Percentiles rank a stretch among this genome's conserved stretches.
phyloP scores from a whole-genome alignment of 2,888 invertebrate species.

The Lobophora halterata region DNA sequence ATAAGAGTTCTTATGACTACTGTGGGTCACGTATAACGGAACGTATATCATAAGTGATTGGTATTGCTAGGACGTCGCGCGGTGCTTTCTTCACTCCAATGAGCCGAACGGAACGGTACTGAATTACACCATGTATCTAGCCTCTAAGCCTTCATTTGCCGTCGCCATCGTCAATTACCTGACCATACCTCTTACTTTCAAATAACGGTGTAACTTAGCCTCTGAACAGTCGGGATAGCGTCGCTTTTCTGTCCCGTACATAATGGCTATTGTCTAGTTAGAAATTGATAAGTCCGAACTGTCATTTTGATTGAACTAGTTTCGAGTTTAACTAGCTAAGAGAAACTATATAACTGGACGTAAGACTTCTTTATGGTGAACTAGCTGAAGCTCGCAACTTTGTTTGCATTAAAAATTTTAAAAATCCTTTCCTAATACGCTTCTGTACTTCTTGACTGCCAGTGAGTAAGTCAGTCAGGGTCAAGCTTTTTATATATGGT shows the following conservation, averaged over 20 bases:
- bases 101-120: conserved; percentile 75
- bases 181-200: conserved; percentile 32
- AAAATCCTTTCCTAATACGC: too few species aligned
- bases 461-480: too few species aligned
- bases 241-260: conserved; percentile 27
- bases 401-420: too few species aligned
- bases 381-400: too few species aligned
- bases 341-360: conserved; percentile 54
- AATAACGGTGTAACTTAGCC: conserved; percentile 19
- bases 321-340: conserved; percentile 49
- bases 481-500: too few species aligned
- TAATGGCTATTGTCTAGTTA: conserved; percentile 54
- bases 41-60: conserved; percentile 72
- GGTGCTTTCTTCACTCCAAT: conserved; percentile 76
- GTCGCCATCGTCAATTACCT: conserved; percentile 67
- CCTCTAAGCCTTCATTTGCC: conserved; percentile 68
- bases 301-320: conserved; percentile 48
- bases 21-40: conserved; percentile 44
- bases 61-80: conserved; percentile 71
- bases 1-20: conserved; percentile 49
- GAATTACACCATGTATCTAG: conserved; percentile 68
- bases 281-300: conserved; percentile 57
- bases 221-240: conserved; percentile 11
- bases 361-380: too few species aligned
- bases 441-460: too few species aligned